Base-by-base conservation (phyloP, 1,140 invertebrate genomes). In the Samia ricini region DNA sequence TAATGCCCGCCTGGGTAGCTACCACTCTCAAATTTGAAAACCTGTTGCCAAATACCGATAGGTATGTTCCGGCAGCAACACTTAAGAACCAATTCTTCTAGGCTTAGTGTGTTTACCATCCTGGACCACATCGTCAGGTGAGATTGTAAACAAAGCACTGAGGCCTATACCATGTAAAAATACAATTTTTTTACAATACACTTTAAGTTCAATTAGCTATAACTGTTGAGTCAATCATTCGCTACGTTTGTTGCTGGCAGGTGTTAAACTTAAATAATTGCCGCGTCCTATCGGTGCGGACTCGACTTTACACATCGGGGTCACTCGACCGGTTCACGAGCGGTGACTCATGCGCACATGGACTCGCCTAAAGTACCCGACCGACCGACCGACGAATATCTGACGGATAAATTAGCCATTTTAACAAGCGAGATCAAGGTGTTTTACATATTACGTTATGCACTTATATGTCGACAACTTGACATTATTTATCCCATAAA, bases 341-440 rank as follows among this genome's bases (percentile, higher is more conserved):
- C 22, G 51, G 59, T 76, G 74, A 76, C 60, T 76, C 74, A 76
- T 42, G 48, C 50, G 60, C 71, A 69, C 62, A 63, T 69, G 64
- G 51, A 21, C 33, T 42, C 52, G 21, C 52, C 19, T n/a, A n/a
- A 42, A 42, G 33, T 24, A 55, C 56, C 50, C 15, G 52, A 22
- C 58, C 56, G 58, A 59, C 60, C 56, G 66, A 33, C 33, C 54
- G 59, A 58, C 64, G 51, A 56, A 64, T 71, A 66, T 69, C 54
- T 57, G 60, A 66, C 57, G 61, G 57, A 62, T 65, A 60, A 60
- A 60, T 69, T 57, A 65, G 49, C 21, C 58, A 20, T 36, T 51
- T 52, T 65, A 65, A 56, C 63, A 65, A 65, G 63, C 21, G 33
- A 42, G 33, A 65, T 65, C 63, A 61, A 51, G 63, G 63, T 51